Percentiles rank a stretch among this genome's conserved stretches.
phyloP scores from a whole-genome alignment of 2,113 vertebrate genomes.

The Fulica atra region DNA sequence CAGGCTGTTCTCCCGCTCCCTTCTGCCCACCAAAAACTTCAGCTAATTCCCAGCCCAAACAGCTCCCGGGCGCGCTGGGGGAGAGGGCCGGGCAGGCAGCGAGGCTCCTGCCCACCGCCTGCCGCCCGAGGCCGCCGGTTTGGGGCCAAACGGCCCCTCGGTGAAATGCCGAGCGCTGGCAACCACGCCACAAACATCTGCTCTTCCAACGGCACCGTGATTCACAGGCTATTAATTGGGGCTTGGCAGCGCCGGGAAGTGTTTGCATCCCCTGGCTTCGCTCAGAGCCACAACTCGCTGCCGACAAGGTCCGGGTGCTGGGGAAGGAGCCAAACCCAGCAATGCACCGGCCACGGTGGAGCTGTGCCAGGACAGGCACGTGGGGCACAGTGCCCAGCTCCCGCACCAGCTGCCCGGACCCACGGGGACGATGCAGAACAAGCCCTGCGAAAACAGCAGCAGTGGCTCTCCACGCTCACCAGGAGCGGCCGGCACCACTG shows the following conservation, averaged over 20 bases:
- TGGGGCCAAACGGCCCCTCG: background rate
- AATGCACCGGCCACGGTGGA: background rate
- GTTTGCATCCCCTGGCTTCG: conserved; percentile 48
- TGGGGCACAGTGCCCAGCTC: background rate
- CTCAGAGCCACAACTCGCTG: conserved; percentile 57
- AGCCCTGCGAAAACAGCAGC: background rate
- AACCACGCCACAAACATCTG: conserved; percentile 36
- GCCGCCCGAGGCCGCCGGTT: rapidly evolving
- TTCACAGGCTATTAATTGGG: conserved; percentile 57
- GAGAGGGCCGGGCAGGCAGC: background rate
- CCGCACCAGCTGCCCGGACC: background rate
- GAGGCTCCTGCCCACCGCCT: background rate
- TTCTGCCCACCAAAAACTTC: conserved; percentile 28
- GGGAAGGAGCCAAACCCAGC: conserved; percentile 26
- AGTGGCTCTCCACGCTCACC: background rate
- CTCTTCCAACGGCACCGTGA: conserved; percentile 41
- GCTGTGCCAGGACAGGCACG: rapidly evolving
- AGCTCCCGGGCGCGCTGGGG: background rate
- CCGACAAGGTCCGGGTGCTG: background rate
- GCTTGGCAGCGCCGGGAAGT: conserved; percentile 12
- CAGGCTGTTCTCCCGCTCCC: background rate
- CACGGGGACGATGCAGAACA: rapidly evolving
- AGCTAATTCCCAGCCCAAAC: background rate
- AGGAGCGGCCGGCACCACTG: background rate
- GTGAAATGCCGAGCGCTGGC: background rate